Evolutionary conservation across 2,888 invertebrate species (phyloP).

Genomic region (Oligia strigilis): DNA sequence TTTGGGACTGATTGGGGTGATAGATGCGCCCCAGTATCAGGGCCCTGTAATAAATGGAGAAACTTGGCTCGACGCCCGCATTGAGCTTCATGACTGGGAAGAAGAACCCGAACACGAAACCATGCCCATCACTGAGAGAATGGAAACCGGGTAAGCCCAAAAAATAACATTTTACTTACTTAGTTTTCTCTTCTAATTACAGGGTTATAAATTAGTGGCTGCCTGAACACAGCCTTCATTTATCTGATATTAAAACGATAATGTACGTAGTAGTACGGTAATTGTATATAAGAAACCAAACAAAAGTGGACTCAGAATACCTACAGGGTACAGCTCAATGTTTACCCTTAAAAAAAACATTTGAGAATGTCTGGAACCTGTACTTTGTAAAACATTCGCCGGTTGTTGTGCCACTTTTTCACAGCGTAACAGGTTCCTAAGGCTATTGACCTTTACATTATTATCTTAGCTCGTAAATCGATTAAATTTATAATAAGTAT

Average conservation of each 20-base stretch:
- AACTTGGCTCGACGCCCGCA: slow-evolving; percentile 92
- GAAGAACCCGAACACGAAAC: slow-evolving; percentile 93
- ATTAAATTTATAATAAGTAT: slow-evolving; percentile 18
- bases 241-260: neutral
- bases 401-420: slow-evolving; percentile 20
- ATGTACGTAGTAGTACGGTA: neutral
- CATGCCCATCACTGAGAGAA: slow-evolving; percentile 92
- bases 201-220: neutral
- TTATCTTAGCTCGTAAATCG: slow-evolving; percentile 29
- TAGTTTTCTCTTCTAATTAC: too few species aligned
- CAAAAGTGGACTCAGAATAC: neutral
- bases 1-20: slow-evolving; percentile 82
- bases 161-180: too few species aligned
- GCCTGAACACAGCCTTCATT: neutral
- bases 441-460: slow-evolving; percentile 35
- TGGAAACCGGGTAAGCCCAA: slow-evolving; percentile 92
- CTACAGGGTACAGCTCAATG: neutral
- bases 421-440: slow-evolving; percentile 23
- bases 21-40: slow-evolving; percentile 77
- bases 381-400: slow-evolving; percentile 19
- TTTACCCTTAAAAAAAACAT: slow-evolving; percentile 13
- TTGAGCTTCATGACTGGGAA: slow-evolving; percentile 93
- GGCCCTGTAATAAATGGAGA: slow-evolving; percentile 92
- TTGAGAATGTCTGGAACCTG: slow-evolving; percentile 13
- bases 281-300: neutral